A percentile compares a stretch with the other conserved stretches of the same genome.
Evolutionary conservation across 2,888 invertebrate species (phyloP).

Genomic region (Xylota segnis): DNA sequence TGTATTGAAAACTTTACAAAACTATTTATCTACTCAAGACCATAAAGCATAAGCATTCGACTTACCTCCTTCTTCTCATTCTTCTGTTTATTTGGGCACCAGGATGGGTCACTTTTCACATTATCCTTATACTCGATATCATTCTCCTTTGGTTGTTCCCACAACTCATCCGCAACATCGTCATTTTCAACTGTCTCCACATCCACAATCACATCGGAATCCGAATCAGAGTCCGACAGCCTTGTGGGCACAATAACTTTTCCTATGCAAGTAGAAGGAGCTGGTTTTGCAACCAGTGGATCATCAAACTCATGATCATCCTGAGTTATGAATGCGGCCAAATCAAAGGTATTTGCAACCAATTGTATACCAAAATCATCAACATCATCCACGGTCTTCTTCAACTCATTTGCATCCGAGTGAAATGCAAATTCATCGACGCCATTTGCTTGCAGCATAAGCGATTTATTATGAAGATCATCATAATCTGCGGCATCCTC

Average conservation of each 20-base stretch:
- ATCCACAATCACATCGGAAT: conserved; percentile 83
- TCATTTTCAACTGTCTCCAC: conserved; percentile 83
- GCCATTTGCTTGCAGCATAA: conserved; percentile 64
- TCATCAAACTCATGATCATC: conserved; percentile 81
- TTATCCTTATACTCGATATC: conserved; percentile 80
- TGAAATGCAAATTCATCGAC: conserved; percentile 79
- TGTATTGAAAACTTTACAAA: too few species aligned
- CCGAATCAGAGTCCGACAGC: conserved; percentile 80
- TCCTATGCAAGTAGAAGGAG: background rate
- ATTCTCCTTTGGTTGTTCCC: conserved; percentile 71
- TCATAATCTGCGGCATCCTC: conserved; percentile 39
- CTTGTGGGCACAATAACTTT: conserved; percentile 47
- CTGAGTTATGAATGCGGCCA: conserved; percentile 83
- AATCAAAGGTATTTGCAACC: conserved; percentile 82
- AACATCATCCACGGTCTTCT: conserved; percentile 76
- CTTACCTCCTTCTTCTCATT: conserved; percentile 79
- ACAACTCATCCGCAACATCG: conserved; percentile 67
- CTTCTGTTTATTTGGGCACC: conserved; percentile 80
- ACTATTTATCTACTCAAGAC: background rate
- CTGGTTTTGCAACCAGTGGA: background rate
- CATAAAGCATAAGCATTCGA: background rate
- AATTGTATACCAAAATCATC: conserved; percentile 81
- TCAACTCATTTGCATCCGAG: conserved; percentile 78
- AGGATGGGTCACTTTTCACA: conserved; percentile 82
- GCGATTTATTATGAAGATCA: background rate